A percentile compares a stretch with the other conserved stretches of the same genome.
These are phyloP conservation scores for Diogma glabrata DNA, from an alignment of 2,888 invertebrate genomes.

Conservation along the genomic window DNA sequence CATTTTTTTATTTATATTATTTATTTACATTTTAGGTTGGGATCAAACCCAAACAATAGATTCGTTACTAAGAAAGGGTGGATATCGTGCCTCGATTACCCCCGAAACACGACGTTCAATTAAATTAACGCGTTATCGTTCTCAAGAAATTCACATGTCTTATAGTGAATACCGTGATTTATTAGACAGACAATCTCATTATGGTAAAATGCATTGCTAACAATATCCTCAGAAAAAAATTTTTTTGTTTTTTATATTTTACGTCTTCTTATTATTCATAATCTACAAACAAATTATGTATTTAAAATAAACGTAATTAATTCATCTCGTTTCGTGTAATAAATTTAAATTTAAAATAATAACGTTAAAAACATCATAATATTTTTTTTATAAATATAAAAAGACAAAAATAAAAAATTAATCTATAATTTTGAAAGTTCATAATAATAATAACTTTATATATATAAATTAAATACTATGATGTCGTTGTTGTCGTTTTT, in stretches of 20 bases:
- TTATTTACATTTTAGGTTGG: conserved; percentile 55
- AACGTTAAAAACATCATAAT: too few species aligned
- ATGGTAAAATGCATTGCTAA: conserved; percentile 36
- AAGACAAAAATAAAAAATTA: too few species aligned
- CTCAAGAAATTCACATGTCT: conserved; percentile 83
- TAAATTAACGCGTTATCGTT: conserved; percentile 92
- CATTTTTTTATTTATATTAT: conserved; percentile 12
- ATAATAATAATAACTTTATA: too few species aligned
- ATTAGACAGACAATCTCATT: conserved; percentile 32
- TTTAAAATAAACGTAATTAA: too few species aligned
- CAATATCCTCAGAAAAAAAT: conserved; percentile 16
- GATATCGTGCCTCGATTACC: conserved; percentile 86
- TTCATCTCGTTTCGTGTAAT: too few species aligned
- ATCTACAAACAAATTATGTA: conserved; percentile 3
- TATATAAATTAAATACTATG: too few species aligned
- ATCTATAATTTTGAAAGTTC: too few species aligned
- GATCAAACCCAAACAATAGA: conserved; percentile 98
- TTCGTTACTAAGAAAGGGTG: conserved; percentile 92
- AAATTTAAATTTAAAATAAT: too few species aligned
- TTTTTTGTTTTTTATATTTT: conserved; percentile 3
- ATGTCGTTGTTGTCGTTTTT: too few species aligned
- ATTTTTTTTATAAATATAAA: too few species aligned
- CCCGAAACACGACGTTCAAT: conserved; percentile 77
- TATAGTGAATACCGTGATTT: conserved; percentile 63
- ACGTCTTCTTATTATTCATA: conserved; percentile 1